Base-by-base conservation (phyloP, 2,888 invertebrate genomes). In the Rotaria sp. region DNA sequence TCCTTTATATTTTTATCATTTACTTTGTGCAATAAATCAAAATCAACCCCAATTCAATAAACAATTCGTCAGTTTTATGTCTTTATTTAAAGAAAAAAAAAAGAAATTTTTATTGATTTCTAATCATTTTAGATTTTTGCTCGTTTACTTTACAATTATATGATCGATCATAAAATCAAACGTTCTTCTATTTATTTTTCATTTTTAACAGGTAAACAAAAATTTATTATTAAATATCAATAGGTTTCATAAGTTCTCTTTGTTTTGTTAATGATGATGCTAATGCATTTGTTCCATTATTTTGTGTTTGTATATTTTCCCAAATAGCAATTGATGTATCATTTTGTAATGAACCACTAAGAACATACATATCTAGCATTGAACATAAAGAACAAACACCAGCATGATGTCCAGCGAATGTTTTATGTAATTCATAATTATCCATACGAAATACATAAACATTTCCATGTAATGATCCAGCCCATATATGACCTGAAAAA, bases 311-410 rank as follows among this genome's bases (percentile, higher is more conserved):
- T 67, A 67, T 18, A 67, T 35, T 80, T 26, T 80, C n/a, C 80
- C 80, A 80, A 10, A 80, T 80, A n/a, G 80, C 41, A 80, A 80
- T 38, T 45, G 80, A 80, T 80, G 80, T 45, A n/a, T 80, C 80
- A 26, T 45, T 80, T 45, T 41, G 45, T 45, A 5, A 1, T 80
- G 80, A 80, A 45, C 80, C 80, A 45, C 80, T 80, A 15, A 41
- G 5, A n/a, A 80, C 41, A 80, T 80, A 80, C n/a, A 26, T 80
- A 45, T 80, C 45, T 24, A 45, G 13, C 80, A 80, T 80, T 45
- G 45, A n/a, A n/a, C 80, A 80, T n/a, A 80, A n/a, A 45, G 26
- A 45, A 45, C 18, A 26, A 45, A 80, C 45, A n/a, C 45, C 26
- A 45, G 26, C 80, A 13, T 35, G 80, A 45, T 80, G 80, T 26